A percentile compares a stretch with the other conserved stretches of the same genome.
phyloP scores from a whole-genome alignment of 1,140 invertebrate genomes.

The Manduca sexta region DNA sequence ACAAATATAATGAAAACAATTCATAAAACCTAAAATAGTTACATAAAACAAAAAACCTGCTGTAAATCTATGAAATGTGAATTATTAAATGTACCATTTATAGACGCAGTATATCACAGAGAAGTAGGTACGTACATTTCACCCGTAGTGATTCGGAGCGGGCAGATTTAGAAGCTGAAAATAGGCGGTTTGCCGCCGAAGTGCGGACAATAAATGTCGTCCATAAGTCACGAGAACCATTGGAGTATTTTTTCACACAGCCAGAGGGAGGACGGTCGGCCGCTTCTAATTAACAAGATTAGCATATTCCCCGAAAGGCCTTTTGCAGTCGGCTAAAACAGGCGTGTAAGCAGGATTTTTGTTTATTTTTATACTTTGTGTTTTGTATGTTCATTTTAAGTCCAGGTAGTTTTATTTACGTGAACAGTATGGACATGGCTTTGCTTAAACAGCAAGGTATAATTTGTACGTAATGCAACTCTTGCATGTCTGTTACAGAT shows the following conservation, averaged over 20 bases:
- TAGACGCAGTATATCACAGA: constrained; percentile 1
- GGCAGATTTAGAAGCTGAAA: constrained; percentile 40
- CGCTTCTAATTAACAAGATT: constrained; percentile 57
- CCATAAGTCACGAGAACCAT: constrained; percentile 51
- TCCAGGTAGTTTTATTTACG: background rate
- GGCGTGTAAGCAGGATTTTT: background rate
- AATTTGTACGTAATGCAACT: background rate
- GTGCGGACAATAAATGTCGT: constrained; percentile 62
- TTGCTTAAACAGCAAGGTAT: background rate
- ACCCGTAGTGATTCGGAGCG: constrained; percentile 15
- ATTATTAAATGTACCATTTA: background rate
- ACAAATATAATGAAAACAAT: too few species aligned
- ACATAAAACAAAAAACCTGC: too few species aligned
- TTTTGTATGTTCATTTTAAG: background rate
- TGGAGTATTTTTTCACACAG: constrained; percentile 56
- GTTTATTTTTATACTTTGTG: background rate
- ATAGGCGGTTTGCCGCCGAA: constrained; percentile 52
- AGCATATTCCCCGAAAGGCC: constrained; percentile 33
- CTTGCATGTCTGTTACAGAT: background rate
- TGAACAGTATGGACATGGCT: too few species aligned
- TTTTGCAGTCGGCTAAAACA: constrained; percentile 6
- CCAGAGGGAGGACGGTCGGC: constrained; percentile 40
- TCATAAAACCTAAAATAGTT: too few species aligned
- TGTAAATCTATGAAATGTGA: too few species aligned
- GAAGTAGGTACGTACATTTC: constrained; percentile 1